Percentiles rank a stretch among this genome's conserved stretches.
These are phyloP conservation scores for Pao palembangensis DNA, from an alignment of 2,113 vertebrate genomes.

Conservation along the genomic window DNA sequence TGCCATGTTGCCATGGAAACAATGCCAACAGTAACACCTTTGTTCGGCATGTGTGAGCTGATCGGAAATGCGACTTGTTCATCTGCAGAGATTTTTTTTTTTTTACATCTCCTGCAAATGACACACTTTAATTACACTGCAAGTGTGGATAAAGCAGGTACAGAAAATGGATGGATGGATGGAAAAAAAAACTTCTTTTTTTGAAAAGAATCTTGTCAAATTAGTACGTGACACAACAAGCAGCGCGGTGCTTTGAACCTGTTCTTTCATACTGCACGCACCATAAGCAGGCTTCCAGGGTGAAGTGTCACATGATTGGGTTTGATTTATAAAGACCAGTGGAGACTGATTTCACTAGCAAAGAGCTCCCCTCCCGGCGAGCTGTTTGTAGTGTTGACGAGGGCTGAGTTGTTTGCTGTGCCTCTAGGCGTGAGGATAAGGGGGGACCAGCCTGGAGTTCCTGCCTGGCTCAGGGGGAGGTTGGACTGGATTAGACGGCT, in stretches of 20 bases:
- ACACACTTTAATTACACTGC: too few relatives aligned
- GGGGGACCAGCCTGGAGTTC: slow-evolving; percentile 58
- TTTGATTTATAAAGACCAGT: slow-evolving; percentile 57
- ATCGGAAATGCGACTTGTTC: slow-evolving; percentile 14
- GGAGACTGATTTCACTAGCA: slow-evolving; percentile 63
- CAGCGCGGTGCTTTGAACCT: slow-evolving; percentile 3
- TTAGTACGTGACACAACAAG: background rate
- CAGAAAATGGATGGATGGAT: too few relatives aligned
- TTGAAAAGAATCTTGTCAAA: background rate
- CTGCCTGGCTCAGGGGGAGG: slow-evolving; percentile 71
- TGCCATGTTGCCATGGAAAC: slow-evolving; percentile 68
- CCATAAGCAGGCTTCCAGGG: slow-evolving; percentile 4
- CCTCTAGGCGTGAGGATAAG: slow-evolving; percentile 63
- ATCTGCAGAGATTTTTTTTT: slow-evolving; percentile 1
- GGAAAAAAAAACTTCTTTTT: too few relatives aligned
- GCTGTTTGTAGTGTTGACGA: slow-evolving; percentile 48
- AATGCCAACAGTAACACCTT: slow-evolving; percentile 44
- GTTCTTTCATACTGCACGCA: slow-evolving; percentile 10
- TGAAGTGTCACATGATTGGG: slow-evolving; percentile 9
- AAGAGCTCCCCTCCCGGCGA: slow-evolving; percentile 51
- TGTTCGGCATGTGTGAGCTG: slow-evolving; percentile 31
- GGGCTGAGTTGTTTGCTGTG: slow-evolving; percentile 59
- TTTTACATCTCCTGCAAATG: too few relatives aligned
- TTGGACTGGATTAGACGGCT: slow-evolving; percentile 77
- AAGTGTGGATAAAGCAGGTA: too few relatives aligned